Percentiles rank a stretch among this genome's conserved stretches.
Conservation (phyloP, 2,797 vertebrate species). For the Chloroceryle inda region DNA sequence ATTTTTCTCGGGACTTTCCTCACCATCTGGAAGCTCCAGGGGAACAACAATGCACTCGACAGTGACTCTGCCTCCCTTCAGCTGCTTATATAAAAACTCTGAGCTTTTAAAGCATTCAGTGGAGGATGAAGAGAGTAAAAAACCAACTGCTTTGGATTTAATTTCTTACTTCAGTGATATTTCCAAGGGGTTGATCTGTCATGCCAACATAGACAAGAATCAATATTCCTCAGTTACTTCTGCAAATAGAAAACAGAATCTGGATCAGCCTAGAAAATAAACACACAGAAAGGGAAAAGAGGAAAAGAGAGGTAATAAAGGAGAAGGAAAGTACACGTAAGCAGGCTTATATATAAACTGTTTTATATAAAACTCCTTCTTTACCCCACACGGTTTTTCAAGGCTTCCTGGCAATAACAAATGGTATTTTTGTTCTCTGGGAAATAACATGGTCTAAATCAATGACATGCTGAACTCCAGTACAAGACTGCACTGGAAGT, state of each 20-base stretch:
- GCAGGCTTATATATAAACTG: not conserved
- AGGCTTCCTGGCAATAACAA: slow-evolving; percentile 34
- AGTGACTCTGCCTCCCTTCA: not conserved
- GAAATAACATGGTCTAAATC: slow-evolving; percentile 40
- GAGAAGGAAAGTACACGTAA: not conserved
- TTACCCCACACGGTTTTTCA: not conserved
- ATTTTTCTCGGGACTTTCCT: slow-evolving; percentile 48
- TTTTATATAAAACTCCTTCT: slow-evolving; percentile 45
- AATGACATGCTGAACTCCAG: slow-evolving; percentile 34
- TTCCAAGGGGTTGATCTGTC: slow-evolving; percentile 16
- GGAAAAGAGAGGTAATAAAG: not conserved
- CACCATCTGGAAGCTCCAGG: slow-evolving; percentile 39
- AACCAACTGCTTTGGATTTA: slow-evolving; percentile 20
- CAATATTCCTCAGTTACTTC: slow-evolving; percentile 37
- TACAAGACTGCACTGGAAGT: not conserved
- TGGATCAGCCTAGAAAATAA: slow-evolving; percentile 23
- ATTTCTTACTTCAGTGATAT: slow-evolving; percentile 53
- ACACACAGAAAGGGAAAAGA: not conserved
- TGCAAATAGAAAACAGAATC: slow-evolving; percentile 43
- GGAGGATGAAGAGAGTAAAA: slow-evolving; percentile 14
- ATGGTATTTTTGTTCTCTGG: slow-evolving; percentile 17
- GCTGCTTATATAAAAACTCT: slow-evolving; percentile 22
- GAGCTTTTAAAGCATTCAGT: slow-evolving; percentile 10
- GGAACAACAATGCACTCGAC: slow-evolving; percentile 26
- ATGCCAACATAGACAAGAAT: slow-evolving; percentile 20